These are phyloP conservation scores for Mionectes olivaceus DNA, from an alignment of 2,797 vertebrate species.

Conservation along the genomic window DNA sequence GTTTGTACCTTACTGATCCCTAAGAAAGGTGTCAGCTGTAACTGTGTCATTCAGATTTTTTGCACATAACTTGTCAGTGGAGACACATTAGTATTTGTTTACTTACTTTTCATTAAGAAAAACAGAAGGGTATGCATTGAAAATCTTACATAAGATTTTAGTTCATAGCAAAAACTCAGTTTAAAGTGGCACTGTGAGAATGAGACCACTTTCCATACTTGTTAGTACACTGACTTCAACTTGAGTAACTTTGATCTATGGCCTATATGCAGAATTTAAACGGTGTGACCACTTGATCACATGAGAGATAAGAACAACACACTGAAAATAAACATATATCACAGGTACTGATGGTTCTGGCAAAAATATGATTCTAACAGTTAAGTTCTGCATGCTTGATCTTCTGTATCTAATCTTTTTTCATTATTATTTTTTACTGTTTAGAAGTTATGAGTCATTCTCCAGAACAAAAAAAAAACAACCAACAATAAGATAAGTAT, in stretches of 20 bases:
- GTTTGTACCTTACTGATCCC: background rate
- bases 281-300: background rate
- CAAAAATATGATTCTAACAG: conserved; percentile 43
- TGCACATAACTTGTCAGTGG: background rate
- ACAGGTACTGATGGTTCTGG: conserved; percentile 4
- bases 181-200: background rate
- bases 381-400: background rate
- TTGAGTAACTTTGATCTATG: conserved; percentile 6
- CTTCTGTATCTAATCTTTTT: conserved; percentile 53
- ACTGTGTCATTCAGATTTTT: background rate
- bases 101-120: background rate
- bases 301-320: background rate
- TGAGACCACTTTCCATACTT: background rate
- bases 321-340: background rate
- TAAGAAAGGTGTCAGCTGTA: background rate
- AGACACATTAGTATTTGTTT: background rate
- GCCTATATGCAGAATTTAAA: conserved; percentile 7
- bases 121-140: background rate
- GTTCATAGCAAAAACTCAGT: background rate
- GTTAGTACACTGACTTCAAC: background rate
- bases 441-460: conserved; percentile 73
- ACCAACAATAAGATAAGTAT: conserved; percentile 45
- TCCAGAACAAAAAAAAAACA: background rate
- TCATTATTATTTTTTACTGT: conserved; percentile 53
- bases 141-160: background rate